A percentile compares a stretch with the other conserved stretches of the same genome.
Conservation (phyloP, 2,113 vertebrate genomes). For the Rhinogobius similis region DNA sequence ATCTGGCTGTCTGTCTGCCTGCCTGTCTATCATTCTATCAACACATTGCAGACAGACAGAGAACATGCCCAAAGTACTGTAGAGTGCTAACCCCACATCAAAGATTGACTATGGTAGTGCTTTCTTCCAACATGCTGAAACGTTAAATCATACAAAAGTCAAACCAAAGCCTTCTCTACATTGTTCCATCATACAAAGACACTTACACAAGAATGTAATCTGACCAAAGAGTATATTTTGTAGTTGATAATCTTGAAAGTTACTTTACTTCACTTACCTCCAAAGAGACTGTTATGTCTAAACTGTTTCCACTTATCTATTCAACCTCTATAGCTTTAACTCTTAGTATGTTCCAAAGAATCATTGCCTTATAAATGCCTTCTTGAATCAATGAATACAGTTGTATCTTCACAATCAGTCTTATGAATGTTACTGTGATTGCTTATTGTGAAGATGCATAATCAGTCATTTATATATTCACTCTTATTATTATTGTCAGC, state of each 20-base stretch:
- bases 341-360: conserved; percentile 23
- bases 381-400: conserved; percentile 45
- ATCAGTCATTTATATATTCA: conserved; percentile 22
- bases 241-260: conserved; percentile 47
- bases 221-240: conserved; percentile 72
- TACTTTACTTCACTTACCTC: conserved; percentile 46
- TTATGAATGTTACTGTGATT: conserved; percentile 39
- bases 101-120: conserved; percentile 83
- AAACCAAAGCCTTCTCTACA: conserved; percentile 69
- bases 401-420: conserved; percentile 26
- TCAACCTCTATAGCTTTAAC: conserved; percentile 12
- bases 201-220: conserved; percentile 33
- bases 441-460: conserved; percentile 31
- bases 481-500: conserved; percentile 50
- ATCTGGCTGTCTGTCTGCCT: conserved; percentile 39
- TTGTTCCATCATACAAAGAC: conserved; percentile 40
- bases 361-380: conserved; percentile 63
- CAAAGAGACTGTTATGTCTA: conserved; percentile 56
- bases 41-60: conserved; percentile 65
- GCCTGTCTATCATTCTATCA: conserved; percentile 69
- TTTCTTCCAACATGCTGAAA: conserved; percentile 93
- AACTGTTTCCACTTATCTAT: conserved; percentile 18
- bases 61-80: conserved; percentile 41
- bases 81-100: conserved; percentile 64
- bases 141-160: conserved; percentile 45